These are phyloP conservation scores for Saccostrea echinata DNA, from an alignment of 1,140 invertebrate genomes.

Conservation along the genomic window DNA sequence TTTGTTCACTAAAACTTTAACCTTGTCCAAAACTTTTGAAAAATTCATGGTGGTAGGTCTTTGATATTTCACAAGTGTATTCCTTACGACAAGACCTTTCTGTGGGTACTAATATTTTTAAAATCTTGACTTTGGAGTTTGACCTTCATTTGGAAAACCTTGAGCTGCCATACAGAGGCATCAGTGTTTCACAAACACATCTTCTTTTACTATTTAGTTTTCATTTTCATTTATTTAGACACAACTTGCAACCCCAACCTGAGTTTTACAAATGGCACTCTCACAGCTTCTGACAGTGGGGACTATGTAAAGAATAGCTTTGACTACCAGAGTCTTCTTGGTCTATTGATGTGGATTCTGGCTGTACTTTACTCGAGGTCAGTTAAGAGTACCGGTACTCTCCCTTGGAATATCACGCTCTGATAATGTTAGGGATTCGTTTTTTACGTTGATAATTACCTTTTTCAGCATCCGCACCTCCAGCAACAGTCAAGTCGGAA, in stretches of 20 bases:
- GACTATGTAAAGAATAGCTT: slow-evolving; percentile 60
- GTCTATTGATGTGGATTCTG: slow-evolving; percentile 94
- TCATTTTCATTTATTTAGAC: slow-evolving; percentile 81
- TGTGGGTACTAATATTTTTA: no score
- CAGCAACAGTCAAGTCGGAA: slow-evolving; percentile 80
- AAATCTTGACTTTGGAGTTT: no score
- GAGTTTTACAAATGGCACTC: slow-evolving; percentile 60
- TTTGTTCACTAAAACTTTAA: no score
- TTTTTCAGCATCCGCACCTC: slow-evolving; percentile 80
- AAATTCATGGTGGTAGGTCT: no score
- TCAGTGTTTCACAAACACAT: no score
- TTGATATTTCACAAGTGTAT: no score
- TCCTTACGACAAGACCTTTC: no score
- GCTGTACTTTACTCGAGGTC: slow-evolving; percentile 96
- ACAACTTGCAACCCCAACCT: slow-evolving; percentile 87
- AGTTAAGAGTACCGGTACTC: background rate
- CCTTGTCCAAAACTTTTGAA: no score
- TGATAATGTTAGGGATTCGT: background rate
- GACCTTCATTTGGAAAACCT: no score
- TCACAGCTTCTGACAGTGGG: slow-evolving; percentile 30
- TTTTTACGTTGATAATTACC: background rate
- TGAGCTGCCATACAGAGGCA: no score
- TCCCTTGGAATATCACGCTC: background rate
- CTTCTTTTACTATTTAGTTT: background rate
- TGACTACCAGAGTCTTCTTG: slow-evolving; percentile 87